Evolutionary conservation across 2,113 vertebrate genomes (phyloP).

Genomic region (Naja naja): DNA sequence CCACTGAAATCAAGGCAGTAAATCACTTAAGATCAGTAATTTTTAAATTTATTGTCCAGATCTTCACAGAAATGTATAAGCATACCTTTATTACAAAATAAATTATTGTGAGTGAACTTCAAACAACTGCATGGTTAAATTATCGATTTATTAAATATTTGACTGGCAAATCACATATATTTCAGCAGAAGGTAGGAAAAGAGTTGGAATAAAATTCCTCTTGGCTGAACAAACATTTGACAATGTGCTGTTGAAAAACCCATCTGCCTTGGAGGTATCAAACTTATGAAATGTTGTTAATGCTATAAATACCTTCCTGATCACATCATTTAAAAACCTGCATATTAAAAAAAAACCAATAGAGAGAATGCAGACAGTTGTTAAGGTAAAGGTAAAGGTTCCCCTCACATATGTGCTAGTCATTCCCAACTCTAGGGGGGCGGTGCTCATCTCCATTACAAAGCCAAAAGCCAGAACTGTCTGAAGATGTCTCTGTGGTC

Average conservation of each 20-base stretch:
- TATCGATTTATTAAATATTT: slow-evolving; percentile 54
- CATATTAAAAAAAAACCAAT: slow-evolving; percentile 15
- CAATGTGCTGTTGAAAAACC: slow-evolving; percentile 65
- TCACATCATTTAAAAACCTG: slow-evolving; percentile 29
- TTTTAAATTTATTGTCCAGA: neutral
- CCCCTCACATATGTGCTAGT: too few species aligned
- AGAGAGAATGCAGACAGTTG: slow-evolving; percentile 13
- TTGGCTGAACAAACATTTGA: slow-evolving; percentile 72
- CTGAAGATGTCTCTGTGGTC: too few species aligned
- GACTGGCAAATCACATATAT: slow-evolving; percentile 62
- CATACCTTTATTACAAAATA: slow-evolving; percentile 21
- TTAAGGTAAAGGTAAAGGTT: neutral
- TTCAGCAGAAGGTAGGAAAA: slow-evolving; percentile 69
- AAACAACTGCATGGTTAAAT: slow-evolving; percentile 50
- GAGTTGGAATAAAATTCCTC: slow-evolving; percentile 66
- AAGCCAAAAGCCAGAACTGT: too few species aligned
- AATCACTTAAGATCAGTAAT: neutral
- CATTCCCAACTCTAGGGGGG: too few species aligned
- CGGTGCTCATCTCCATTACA: too few species aligned
- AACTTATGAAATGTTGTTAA: slow-evolving; percentile 59
- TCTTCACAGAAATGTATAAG: neutral
- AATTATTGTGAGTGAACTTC: slow-evolving; percentile 20
- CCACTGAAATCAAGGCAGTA: neutral
- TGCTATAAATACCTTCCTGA: slow-evolving; percentile 63
- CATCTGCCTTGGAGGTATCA: slow-evolving; percentile 66